Base-by-base conservation (phyloP, 2,113 vertebrate genomes). In the Mirza zaza region DNA sequence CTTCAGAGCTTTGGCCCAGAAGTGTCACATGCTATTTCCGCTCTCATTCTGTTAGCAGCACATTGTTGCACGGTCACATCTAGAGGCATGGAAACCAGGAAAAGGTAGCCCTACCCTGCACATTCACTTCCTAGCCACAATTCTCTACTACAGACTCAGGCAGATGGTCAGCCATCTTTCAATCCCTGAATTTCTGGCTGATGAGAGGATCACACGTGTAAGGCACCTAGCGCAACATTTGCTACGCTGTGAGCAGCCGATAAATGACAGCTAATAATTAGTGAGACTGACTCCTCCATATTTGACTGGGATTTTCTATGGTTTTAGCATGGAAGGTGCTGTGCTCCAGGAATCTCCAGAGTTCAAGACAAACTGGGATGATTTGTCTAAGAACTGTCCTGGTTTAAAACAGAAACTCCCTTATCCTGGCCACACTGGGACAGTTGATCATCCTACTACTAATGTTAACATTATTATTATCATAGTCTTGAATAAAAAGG, bases 61-160 rank as follows among this genome's bases (percentile, higher is more conserved):
- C 21, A 50, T 3, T 18, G 21, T 50, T 39, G n/a, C n/a, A 27
- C 21, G 50, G 36, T 90, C 63, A 79, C 55, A 80, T 3, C 2
- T 29, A 36, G 42, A 42, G 36, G 20, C 29, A 82, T 61, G 68
- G 68, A 61, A 75, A 23, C 27, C 14, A 61, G 6, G 82, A 23
- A 52, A 94, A 50, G 20, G 36, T 9, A 18, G 20, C 29, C 36
- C 36, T 90, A 1, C 25, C 57, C 27, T 27, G 18, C 34, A 15
- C 39, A 67, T 13, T 80, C 39, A 42, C 25, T 87, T 57, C 57
- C 32, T 8, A 68, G 45, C 20, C 36, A 34, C 20, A 2, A 10
- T 57, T 57, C 11, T 48, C 61, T 48, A 9, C 1, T 0, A 23
- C 32, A 34, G 23, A 61, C 34, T 25, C 13, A 0, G 4, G 48